Conservation (phyloP, 2,113 vertebrate genomes). For the Cyanoramphus novaezelandiae region DNA sequence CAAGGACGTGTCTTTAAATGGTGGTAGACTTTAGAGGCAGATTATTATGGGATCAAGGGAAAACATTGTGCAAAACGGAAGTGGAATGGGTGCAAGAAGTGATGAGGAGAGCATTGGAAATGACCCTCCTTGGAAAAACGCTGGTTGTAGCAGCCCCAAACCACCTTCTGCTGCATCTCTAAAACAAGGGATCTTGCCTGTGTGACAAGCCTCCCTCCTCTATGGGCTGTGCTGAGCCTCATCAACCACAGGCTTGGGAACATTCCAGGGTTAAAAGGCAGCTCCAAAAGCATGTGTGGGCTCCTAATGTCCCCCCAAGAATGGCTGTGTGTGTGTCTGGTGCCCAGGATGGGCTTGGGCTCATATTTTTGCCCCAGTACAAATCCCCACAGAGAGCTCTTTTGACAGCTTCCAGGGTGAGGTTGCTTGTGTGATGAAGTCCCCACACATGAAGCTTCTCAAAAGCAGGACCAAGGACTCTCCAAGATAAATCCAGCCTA, state of each 20-base stretch:
- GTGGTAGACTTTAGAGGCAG: not conserved
- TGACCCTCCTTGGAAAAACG: accelerated
- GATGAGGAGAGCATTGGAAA: not conserved
- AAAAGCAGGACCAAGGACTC: not conserved
- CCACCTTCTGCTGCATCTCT: not conserved
- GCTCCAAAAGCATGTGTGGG: not conserved
- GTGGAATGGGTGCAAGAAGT: not conserved
- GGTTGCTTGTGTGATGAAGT: accelerated
- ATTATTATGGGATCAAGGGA: not conserved
- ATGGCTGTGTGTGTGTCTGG: not conserved
- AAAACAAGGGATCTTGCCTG: not conserved
- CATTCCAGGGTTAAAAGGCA: not conserved
- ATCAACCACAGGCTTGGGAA: not conserved
- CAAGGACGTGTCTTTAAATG: not conserved
- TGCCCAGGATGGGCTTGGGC: not conserved
- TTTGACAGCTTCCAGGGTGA: not conserved
- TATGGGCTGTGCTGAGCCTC: not conserved
- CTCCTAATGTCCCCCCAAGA: not conserved
- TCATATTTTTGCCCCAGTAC: not conserved
- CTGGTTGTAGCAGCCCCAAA: not conserved
- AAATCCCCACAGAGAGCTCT: not conserved
- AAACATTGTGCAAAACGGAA: not conserved
- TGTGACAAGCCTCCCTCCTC: no score
- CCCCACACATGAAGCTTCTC: not conserved
- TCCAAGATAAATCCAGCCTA: not conserved